Evolutionary conservation across 2,888 invertebrate genomes (phyloP), one percentile per base, ranked within the genome.

Genomic region (Torymus aiolomorphi): DNA sequence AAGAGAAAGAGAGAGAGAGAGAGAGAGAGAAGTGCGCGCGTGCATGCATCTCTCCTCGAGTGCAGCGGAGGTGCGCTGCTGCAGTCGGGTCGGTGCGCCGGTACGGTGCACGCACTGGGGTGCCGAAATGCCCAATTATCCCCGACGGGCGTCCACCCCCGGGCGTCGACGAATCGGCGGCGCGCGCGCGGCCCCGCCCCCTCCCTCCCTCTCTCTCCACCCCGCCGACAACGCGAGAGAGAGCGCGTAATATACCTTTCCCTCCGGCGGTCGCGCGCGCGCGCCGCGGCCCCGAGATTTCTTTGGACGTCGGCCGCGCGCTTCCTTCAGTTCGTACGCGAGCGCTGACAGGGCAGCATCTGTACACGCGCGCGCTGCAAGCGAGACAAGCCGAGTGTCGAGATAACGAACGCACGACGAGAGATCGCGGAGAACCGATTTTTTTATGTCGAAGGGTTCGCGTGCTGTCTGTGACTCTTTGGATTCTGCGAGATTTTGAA

Each of bases 261-360:
- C 42, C 42, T 42, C 42, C 42, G 42, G 59, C n/a, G n/a, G n/a
- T n/a, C 59, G n/a, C n/a, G 57, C 57, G 57, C 59, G 59, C 16
- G 59, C 59, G 59, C n/a, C 59, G 59, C 18, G 16, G 18, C n/a
- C n/a, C 16, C 11, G 16, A 59, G 42, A 42, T 42, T 42, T 42
- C 42, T 42, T 42, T 8, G 42, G 42, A 42, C 42, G 42, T 42
- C 42, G 8, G 42, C 42, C 42, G 11, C 42, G 42, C n/a, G n/a
- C 18, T 59, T 59, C 59, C 59, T 59, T 59, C 88, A 89, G 88
- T 89, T 85, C 86, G 86, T 85, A 86, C 85, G 88, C 88, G 88
- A 89, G 84, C 88, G 88, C 86, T 84, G 85, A 85, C 86, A 84
- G 85, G 83, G 85, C 84, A 85, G 84, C 83, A 84, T 87, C 86